Percentiles rank a stretch among this genome's conserved stretches.
phyloP scores from a whole-genome alignment of 2,888 invertebrate species.

The Pecten maximus region DNA sequence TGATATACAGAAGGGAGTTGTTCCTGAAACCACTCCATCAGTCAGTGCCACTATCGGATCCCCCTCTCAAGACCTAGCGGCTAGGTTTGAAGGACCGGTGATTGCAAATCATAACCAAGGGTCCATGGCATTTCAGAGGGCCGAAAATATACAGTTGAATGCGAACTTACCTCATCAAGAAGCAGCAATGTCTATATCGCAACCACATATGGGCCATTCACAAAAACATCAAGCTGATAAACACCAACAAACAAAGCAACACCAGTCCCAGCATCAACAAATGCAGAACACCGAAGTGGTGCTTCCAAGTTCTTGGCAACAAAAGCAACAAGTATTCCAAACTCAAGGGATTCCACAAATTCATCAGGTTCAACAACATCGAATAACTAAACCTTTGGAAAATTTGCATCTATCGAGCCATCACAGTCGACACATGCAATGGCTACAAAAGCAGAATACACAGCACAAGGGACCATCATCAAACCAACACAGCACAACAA shows the following conservation, averaged over 20 bases:
- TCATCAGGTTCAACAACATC: background rate
- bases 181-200: background rate
- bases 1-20: background rate
- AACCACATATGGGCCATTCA: background rate
- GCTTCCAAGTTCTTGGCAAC: background rate
- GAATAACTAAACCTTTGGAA: background rate
- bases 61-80: background rate
- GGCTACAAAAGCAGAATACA: background rate
- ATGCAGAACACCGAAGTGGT: background rate
- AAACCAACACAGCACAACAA: background rate
- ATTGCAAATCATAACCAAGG: background rate
- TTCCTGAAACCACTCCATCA: background rate
- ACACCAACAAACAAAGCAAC: background rate
- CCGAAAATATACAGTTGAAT: background rate
- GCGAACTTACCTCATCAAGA: background rate
- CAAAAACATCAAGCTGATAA: background rate
- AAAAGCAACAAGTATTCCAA: background rate
- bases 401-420: background rate
- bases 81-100: background rate
- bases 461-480: background rate
- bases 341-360: background rate
- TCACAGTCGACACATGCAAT: background rate
- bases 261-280: background rate
- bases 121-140: background rate
- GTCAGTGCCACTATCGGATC: background rate